Evolutionary conservation across 1,140 invertebrate species (phyloP).

Genomic region (Caenorhabditis remanei): DNA sequence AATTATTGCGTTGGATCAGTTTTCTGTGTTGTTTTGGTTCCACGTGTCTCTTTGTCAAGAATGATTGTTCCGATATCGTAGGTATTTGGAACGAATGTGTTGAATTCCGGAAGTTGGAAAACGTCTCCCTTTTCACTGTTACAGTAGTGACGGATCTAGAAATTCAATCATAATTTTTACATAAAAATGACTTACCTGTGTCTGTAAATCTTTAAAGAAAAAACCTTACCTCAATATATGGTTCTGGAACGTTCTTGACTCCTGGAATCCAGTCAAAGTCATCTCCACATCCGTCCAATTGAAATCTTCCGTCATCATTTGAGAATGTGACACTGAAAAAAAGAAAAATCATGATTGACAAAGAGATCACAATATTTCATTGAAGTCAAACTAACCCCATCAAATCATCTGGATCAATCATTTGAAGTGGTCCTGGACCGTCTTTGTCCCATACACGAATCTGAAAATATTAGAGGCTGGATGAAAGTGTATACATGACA

Average conservation of each 20-base stretch:
- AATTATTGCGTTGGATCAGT: slow-evolving; percentile 47
- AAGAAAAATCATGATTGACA: slow-evolving; percentile 10
- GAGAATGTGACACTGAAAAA: slow-evolving; percentile 73
- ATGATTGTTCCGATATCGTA: slow-evolving; percentile 73
- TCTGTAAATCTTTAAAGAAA: background rate
- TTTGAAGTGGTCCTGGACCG: slow-evolving; percentile 57
- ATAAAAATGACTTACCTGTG: background rate
- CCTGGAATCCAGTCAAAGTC: slow-evolving; percentile 75
- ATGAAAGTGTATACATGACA: background rate
- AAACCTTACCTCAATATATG: slow-evolving; percentile 68
- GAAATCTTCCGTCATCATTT: slow-evolving; percentile 73
- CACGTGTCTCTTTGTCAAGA: slow-evolving; percentile 64
- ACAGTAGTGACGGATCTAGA: slow-evolving; percentile 73
- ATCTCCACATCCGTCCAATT: slow-evolving; percentile 74
- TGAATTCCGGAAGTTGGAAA: slow-evolving; percentile 66
- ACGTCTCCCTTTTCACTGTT: slow-evolving; percentile 73
- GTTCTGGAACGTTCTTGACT: slow-evolving; percentile 70
- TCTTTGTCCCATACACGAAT: slow-evolving; percentile 66
- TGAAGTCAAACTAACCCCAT: slow-evolving; percentile 61
- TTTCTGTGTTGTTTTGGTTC: slow-evolving; percentile 45
- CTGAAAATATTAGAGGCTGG: slow-evolving; percentile 9
- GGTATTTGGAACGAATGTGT: slow-evolving; percentile 75
- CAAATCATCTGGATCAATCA: slow-evolving; percentile 68
- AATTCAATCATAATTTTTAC: background rate
- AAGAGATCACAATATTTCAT: background rate